Evolutionary conservation across 1,140 invertebrate species (phyloP).

Genomic region (Drosophila bipectinata): DNA sequence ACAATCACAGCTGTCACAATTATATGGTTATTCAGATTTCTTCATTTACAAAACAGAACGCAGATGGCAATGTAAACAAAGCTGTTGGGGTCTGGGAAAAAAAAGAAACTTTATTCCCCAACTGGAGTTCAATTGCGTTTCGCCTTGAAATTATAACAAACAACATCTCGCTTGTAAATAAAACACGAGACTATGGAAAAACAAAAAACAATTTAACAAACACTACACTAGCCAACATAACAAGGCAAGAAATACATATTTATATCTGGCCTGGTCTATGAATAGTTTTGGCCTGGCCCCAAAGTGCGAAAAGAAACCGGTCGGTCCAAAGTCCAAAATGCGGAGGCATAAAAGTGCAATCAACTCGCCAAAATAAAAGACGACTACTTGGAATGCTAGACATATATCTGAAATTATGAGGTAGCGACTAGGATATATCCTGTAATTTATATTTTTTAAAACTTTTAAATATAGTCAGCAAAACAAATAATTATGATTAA

Average conservation of each 20-base stretch:
- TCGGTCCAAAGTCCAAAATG: constrained; percentile 65
- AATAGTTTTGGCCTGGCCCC: constrained; percentile 61
- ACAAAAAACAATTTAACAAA: constrained; percentile 15
- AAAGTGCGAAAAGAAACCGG: constrained; percentile 43
- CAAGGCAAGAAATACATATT: constrained; percentile 2
- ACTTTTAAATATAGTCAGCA: not conserved
- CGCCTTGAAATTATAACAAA: constrained; percentile 50
- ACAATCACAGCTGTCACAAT: constrained; percentile 35
- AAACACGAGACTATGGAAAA: constrained; percentile 18
- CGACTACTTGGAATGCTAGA: constrained; percentile 54
- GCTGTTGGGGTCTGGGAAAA: constrained; percentile 5
- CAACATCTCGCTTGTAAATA: constrained; percentile 24
- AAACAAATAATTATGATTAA: not conserved
- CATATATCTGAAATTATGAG: not conserved
- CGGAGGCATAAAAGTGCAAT: constrained; percentile 65
- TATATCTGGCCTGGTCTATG: constrained; percentile 47
- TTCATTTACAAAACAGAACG: constrained; percentile 21
- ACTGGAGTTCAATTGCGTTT: constrained; percentile 52
- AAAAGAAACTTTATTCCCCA: constrained; percentile 21
- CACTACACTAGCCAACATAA: constrained; percentile 5
- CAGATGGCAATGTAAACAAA: constrained; percentile 41
- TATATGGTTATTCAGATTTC: constrained; percentile 7
- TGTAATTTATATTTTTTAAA: not conserved
- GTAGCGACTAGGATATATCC: constrained; percentile 7
- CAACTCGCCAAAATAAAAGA: constrained; percentile 61